These are phyloP conservation scores for Cosmia trapezina DNA, from an alignment of 2,888 invertebrate species.

Conservation along the genomic window DNA sequence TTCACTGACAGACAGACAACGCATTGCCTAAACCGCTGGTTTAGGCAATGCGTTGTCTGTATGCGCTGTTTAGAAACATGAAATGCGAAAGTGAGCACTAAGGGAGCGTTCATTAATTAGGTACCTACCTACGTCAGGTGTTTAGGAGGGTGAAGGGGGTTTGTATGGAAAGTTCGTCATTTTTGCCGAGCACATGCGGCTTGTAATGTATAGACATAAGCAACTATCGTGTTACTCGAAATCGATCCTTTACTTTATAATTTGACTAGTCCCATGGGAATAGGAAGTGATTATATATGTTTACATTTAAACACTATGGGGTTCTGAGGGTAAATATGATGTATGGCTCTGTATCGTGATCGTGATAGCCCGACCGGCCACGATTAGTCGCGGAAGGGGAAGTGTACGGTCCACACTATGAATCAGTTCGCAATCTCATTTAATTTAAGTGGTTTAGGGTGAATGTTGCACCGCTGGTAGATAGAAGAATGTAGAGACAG, in stretches of 20 bases:
- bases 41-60: too few relatives aligned
- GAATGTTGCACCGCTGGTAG: slow-evolving; percentile 5
- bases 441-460: slow-evolving; percentile 36
- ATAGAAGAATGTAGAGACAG: not conserved
- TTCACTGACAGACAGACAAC: too few relatives aligned
- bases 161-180: too few relatives aligned
- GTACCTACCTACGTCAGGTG: too few relatives aligned
- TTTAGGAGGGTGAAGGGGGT: too few relatives aligned
- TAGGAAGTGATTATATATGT: slow-evolving; percentile 45
- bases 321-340: slow-evolving; percentile 56
- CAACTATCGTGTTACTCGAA: not conserved
- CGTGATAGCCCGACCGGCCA: slow-evolving; percentile 39
- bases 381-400: slow-evolving; percentile 63
- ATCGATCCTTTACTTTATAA: slow-evolving; percentile 21
- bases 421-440: slow-evolving; percentile 49
- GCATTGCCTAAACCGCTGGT: too few relatives aligned
- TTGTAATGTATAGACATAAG: not conserved
- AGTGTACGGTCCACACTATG: slow-evolving; percentile 39
- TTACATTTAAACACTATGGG: slow-evolving; percentile 40
- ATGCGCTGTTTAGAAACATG: too few relatives aligned
- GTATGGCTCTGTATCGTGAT: slow-evolving; percentile 54
- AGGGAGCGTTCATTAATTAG: too few relatives aligned
- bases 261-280: slow-evolving; percentile 22
- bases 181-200: too few relatives aligned
- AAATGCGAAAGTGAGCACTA: too few relatives aligned